These are phyloP conservation scores for Spodoptera littoralis DNA, from an alignment of 2,888 invertebrate genomes.

Conservation along the genomic window DNA sequence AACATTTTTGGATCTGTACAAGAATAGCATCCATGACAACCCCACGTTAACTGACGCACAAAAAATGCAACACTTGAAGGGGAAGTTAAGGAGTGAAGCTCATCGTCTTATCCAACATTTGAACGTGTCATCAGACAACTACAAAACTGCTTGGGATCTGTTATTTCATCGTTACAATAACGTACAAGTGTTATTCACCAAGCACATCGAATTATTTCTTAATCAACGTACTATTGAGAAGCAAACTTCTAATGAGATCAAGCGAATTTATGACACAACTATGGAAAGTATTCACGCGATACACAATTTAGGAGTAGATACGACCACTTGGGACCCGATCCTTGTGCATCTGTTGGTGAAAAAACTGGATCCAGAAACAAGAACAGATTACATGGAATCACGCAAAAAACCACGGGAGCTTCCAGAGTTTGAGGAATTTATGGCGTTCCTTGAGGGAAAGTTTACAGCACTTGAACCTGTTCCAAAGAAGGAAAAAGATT, in stretches of 20 bases:
- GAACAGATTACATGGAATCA: conserved; percentile 4
- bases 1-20: conserved; percentile 28
- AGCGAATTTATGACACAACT: conserved; percentile 35
- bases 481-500: background rate
- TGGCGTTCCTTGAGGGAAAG: conserved; percentile 4
- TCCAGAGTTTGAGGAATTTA: conserved; percentile 4
- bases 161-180: conserved; percentile 4
- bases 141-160: conserved; percentile 7
- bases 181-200: conserved; percentile 28
- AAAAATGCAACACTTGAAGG: conserved; percentile 42
- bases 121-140: conserved; percentile 40
- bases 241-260: conserved; percentile 3
- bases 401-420: conserved; percentile 3
- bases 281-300: conserved; percentile 43
- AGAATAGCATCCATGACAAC: conserved; percentile 1
- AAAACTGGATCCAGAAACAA: conserved; percentile 12
- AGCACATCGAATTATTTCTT: conserved; percentile 37
- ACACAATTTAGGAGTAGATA: conserved; percentile 43
- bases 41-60: conserved; percentile 27
- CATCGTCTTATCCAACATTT: conserved; percentile 42
- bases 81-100: conserved; percentile 37
- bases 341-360: conserved; percentile 6
- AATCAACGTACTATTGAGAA: conserved; percentile 8
- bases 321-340: conserved; percentile 34
- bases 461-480: conserved; percentile 8